Evolutionary conservation across 1,140 invertebrate genomes (phyloP).

Genomic region (Drosophila funebris): DNA sequence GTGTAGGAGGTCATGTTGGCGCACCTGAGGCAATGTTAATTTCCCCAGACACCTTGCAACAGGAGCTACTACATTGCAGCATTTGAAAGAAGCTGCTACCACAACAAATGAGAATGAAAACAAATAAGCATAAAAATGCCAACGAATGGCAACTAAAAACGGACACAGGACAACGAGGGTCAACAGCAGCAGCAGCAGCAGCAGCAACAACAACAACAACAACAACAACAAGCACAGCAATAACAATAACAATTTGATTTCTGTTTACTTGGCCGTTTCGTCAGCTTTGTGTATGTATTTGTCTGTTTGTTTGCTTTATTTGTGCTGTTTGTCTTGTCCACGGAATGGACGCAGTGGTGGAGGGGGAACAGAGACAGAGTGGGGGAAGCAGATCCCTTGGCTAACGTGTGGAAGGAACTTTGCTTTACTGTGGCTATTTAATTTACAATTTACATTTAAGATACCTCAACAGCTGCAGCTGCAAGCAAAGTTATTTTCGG

Average conservation of each 20-base stretch:
- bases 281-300: slow-evolving; percentile 41
- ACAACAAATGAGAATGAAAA: slow-evolving; percentile 61
- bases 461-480: slow-evolving; percentile 31
- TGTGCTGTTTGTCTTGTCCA: not conserved
- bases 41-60: slow-evolving; percentile 74
- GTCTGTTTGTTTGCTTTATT: slow-evolving; percentile 42
- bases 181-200: slow-evolving; percentile 33
- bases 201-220: slow-evolving; percentile 13
- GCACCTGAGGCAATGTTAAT: slow-evolving; percentile 75
- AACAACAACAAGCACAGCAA: slow-evolving; percentile 10
- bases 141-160: slow-evolving; percentile 15
- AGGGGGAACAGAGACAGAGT: too few relatives aligned
- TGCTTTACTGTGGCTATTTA: slow-evolving; percentile 18
- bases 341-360: not conserved
- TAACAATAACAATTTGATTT: slow-evolving; percentile 73
- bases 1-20: not conserved
- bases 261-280: slow-evolving; percentile 62
- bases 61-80: slow-evolving; percentile 7
- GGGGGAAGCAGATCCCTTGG: not conserved
- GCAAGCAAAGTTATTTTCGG: slow-evolving; percentile 19
- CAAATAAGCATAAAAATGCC: slow-evolving; percentile 55
- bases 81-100: slow-evolving; percentile 25
- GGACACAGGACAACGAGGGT: slow-evolving; percentile 8
- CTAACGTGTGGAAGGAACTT: slow-evolving; percentile 3
- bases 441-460: slow-evolving; percentile 36